Evolutionary conservation across 2,888 invertebrate genomes (phyloP), one percentile per base, ranked within the genome.

Genomic region (Leptinotarsa peninsularis): DNA sequence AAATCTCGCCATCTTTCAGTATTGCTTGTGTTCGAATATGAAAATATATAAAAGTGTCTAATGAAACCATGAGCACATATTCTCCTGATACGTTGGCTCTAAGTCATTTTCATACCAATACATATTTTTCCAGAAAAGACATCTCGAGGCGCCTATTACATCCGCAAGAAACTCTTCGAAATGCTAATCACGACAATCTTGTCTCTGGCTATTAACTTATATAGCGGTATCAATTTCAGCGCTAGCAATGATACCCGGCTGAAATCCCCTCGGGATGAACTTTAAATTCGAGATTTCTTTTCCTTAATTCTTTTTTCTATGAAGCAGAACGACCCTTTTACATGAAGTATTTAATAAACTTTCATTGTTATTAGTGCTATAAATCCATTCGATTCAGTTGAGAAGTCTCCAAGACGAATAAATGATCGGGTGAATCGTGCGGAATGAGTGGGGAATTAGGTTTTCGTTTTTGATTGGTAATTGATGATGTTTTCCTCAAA

Each of bases 161-260:
- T 58, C 60, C 58, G 49, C 67, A 67, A 68, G 71, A 74, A 50
- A 67, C 63, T 72, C 74, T 72, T 54, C 74, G 71, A 74, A 76
- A 76, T 83, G 82, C 87, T 88, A 88, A 88, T 88, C 87, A 87
- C 86, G 85, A 87, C 87, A 87, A 87, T 87, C 87, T 87, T 88
- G 87, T 86, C 87, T 86, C 85, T 86, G 86, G 86, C 88, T 87
- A 88, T 88, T 88, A 88, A 88, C 87, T 88, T 88, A 87, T 87
- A 88, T 88, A 86, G 87, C 87, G 85, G 87, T 88, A 88, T 88
- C 88, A 88, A 88, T 88, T 88, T 86, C 85, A 83, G 83, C 82
- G 83, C 83, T 81, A 76, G 81, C 81, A 78, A 71, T 78, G 77
- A 76, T 79, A 81, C 80, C 83, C 81, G 81, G 77, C 82, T 78